Evolutionary conservation across 2,888 invertebrate species (phyloP).

Genomic region (Macaria notata): DNA sequence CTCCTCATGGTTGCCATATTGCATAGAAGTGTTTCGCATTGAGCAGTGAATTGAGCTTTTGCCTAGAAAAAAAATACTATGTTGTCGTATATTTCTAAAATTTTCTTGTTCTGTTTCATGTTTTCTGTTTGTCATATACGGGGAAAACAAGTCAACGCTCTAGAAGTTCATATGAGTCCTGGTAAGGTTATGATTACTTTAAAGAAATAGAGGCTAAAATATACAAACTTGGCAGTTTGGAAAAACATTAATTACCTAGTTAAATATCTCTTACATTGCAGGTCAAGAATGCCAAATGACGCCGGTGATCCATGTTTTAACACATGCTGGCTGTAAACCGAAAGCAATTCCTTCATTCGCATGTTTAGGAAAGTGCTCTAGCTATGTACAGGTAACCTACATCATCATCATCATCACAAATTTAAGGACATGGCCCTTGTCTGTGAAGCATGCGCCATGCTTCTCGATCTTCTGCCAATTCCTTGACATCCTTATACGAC

Average conservation of each 20-base stretch:
- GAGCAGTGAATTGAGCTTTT: neutral
- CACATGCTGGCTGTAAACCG: constrained; percentile 95
- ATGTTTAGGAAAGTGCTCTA: constrained; percentile 94
- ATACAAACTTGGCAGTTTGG: too few species aligned
- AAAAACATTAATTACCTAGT: too few species aligned
- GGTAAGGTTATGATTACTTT: constrained; percentile 42
- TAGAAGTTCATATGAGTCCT: constrained; percentile 63
- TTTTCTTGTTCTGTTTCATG: constrained; percentile 40
- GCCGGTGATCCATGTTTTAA: constrained; percentile 94
- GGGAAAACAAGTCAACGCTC: constrained; percentile 50
- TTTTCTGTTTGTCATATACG: constrained; percentile 48
- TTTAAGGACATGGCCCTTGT: too few species aligned
- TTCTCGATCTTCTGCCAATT: too few species aligned
- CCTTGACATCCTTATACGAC: too few species aligned
- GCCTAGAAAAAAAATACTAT: constrained; percentile 27
- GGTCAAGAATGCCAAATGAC: constrained; percentile 94
- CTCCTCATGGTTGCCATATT: neutral
- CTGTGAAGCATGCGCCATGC: too few species aligned
- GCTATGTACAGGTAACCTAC: constrained; percentile 91
- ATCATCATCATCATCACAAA: too few species aligned
- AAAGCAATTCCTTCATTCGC: constrained; percentile 97
- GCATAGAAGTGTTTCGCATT: constrained; percentile 12
- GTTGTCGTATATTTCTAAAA: constrained; percentile 37
- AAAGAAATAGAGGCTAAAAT: too few species aligned
- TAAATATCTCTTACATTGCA: constrained; percentile 35